phyloP scores from a whole-genome alignment of 2,113 vertebrate genomes.

The Perca flavescens region DNA sequence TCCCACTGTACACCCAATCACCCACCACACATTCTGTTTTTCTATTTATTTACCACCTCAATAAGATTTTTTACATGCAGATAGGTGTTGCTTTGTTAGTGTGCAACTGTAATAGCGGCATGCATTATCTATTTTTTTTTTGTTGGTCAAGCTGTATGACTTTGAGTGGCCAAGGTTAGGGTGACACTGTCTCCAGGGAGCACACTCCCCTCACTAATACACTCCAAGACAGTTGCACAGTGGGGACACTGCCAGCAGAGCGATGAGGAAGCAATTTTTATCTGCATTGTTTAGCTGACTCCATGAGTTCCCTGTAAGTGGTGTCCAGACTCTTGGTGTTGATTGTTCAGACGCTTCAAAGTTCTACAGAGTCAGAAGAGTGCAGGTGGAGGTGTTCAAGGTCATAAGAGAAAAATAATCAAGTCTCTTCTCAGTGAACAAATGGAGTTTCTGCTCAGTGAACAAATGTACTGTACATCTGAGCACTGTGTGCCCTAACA shows the following conservation, averaged over 20 bases:
- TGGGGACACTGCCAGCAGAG: conserved; percentile 60
- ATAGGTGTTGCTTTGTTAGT: conserved; percentile 25
- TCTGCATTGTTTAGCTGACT: conserved; percentile 70
- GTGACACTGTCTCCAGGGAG: conserved; percentile 70
- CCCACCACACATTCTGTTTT: neutral
- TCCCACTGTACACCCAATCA: neutral
- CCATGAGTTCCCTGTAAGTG: conserved; percentile 43
- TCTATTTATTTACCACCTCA: neutral
- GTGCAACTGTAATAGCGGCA: conserved; percentile 1
- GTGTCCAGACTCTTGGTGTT: conserved; percentile 42
- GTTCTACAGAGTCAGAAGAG: conserved; percentile 27
- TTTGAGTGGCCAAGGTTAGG: conserved; percentile 76
- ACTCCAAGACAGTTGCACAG: conserved; percentile 66
- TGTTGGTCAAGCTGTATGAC: conserved; percentile 49
- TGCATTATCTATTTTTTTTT: conserved; percentile 1
- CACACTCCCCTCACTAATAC: conserved; percentile 61
- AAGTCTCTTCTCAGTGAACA: neutral
- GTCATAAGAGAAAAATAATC: neutral
- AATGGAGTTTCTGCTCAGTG: neutral
- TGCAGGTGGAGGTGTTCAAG: conserved; percentile 24
- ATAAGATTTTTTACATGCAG: conserved; percentile 16
- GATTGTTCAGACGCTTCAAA: conserved; percentile 47
- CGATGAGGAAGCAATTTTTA: conserved; percentile 76
- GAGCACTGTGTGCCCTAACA: neutral
- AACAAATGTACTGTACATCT: neutral